Conservation (phyloP, 1,140 invertebrate species). For the Mya arenaria region DNA sequence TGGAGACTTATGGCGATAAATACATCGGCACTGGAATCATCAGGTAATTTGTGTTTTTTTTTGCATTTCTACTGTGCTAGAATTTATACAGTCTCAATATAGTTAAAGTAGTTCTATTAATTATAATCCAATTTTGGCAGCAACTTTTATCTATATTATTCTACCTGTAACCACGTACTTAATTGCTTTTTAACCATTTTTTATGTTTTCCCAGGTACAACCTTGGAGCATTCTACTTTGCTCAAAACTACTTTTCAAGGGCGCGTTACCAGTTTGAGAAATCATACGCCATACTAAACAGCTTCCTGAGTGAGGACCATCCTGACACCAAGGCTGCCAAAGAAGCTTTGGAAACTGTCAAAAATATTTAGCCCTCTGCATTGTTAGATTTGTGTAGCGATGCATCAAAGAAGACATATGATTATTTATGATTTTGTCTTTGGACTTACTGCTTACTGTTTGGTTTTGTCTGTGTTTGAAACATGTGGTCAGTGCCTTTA, state of each 20-base stretch:
- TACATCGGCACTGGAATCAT: constrained; percentile 66
- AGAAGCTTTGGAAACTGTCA: constrained; percentile 54
- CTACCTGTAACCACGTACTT: not conserved
- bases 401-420: too few species aligned
- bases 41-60: constrained; percentile 47
- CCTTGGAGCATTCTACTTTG: constrained; percentile 69
- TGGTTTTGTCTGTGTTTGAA: too few species aligned
- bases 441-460: too few species aligned
- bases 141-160: not conserved
- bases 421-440: too few species aligned
- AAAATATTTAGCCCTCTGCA: too few species aligned
- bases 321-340: constrained; percentile 60
- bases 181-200: not conserved
- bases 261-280: constrained; percentile 69
- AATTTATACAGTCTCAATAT: not conserved
- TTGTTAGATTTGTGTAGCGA: too few species aligned
- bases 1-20: constrained; percentile 61
- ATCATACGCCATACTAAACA: constrained; percentile 53
- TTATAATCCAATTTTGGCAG: not conserved
- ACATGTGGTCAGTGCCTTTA: too few species aligned
- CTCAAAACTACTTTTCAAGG: constrained; percentile 63
- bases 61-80: not conserved
- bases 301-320: constrained; percentile 66
- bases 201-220: constrained; percentile 64
- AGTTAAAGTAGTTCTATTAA: not conserved